phyloP scores from a whole-genome alignment of 2,797 vertebrate genomes.

The Serranus cabrilla region DNA sequence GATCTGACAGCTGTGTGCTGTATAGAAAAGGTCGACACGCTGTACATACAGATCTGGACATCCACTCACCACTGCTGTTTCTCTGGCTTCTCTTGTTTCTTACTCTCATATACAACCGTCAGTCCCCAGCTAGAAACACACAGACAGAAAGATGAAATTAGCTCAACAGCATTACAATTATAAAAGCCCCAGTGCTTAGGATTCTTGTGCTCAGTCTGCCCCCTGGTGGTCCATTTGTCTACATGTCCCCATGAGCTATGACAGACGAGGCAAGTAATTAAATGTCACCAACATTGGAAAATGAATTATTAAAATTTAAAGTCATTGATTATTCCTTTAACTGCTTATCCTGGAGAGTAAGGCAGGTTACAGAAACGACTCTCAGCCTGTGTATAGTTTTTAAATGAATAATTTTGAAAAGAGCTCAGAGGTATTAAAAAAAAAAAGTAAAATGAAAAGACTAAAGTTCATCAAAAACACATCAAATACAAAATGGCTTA shows the following conservation, averaged over 20 bases:
- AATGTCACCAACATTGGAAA: background rate
- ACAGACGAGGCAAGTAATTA: background rate
- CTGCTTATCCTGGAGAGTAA: background rate
- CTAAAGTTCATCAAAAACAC: background rate
- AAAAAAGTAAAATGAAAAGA: background rate
- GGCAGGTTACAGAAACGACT: background rate
- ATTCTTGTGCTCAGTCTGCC: slow-evolving; percentile 58
- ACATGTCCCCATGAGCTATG: background rate
- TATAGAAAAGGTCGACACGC: background rate
- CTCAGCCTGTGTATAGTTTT: background rate
- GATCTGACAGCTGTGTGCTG: background rate
- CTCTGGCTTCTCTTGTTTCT: slow-evolving; percentile 93
- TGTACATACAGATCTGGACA: background rate
- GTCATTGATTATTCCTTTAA: slow-evolving; percentile 15
- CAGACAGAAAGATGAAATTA: slow-evolving; percentile 19
- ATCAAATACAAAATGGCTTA: background rate
- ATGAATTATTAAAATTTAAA: slow-evolving; percentile 6
- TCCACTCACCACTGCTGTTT: slow-evolving; percentile 93
- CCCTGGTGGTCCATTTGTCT: slow-evolving; percentile 56
- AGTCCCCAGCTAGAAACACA: slow-evolving; percentile 91
- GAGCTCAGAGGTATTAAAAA: background rate
- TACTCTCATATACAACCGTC: slow-evolving; percentile 90
- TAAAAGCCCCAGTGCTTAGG: background rate
- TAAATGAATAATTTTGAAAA: slow-evolving; percentile 8
- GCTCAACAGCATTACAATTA: background rate